Base-by-base conservation (phyloP, 2,113 vertebrate species). In the Ictalurus punctatus region DNA sequence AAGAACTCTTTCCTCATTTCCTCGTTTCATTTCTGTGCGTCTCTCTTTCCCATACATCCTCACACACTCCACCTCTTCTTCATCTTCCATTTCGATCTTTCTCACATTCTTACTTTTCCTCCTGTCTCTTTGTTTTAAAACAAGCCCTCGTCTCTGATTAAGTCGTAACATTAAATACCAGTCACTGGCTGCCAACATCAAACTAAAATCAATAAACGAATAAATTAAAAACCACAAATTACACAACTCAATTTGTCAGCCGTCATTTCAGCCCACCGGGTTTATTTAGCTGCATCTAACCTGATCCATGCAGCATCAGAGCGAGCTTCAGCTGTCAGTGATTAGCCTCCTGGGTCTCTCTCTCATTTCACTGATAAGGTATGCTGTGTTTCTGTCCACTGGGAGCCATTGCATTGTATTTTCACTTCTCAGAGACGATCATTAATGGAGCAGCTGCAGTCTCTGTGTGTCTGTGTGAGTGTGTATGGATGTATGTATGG, bases 401-500 rank as follows among this genome's bases (percentile, higher is more conserved):
- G 58, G 67, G 65, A 54, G 34, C 8, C 69, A 59, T 58, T 76
- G 59, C 58, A 44, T 44, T 67, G 17, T 76, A 40, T 86, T 76
- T 44, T 76, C 37, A 86, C 84, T 40, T 86, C 69, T 74, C 27
- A 58, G 52, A 25, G 67, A 86, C 4, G 0, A 12, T 86, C 71
- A 58, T 76, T 59, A 76, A 40, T 27, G 56, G 54, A 61, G 54
- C 85, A 86, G 85, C 71, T 69, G 85, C 67, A 71, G 44, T 69
- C 56, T 14, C 44, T 80, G 14, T 7, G 48, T 54, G 40, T 48
- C 21, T 25, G 73, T 13, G 74, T 44, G 21, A 44, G 8, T 48
- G 40, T 78, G 44, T 54, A 34, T 78, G 23, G 25, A 0, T 14
- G 8, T 9, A 9, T 48, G 48, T 8, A 8, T 9, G 48, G 0